Evolutionary conservation across 2,113 vertebrate genomes (phyloP).

Genomic region (Boulengeromyrus knoepffleri): DNA sequence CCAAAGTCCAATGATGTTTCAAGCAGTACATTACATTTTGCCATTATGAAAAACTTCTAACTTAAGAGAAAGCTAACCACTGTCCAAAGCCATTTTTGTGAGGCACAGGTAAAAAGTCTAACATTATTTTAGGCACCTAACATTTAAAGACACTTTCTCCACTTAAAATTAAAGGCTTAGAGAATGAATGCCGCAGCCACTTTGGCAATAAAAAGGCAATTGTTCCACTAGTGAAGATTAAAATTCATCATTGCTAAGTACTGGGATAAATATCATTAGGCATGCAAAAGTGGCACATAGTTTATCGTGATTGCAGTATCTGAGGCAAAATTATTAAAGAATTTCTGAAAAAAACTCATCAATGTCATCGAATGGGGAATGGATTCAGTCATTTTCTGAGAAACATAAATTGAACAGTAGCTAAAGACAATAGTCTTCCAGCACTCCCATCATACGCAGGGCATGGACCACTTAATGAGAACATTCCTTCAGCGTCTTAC

Average conservation of each 20-base stretch:
- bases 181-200: not conserved
- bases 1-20: slow-evolving; percentile 7
- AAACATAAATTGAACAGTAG: not conserved
- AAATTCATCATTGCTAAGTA: not conserved
- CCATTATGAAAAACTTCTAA: not conserved
- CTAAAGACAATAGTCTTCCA: not conserved
- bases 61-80: not conserved
- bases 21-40: not conserved
- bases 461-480: not conserved
- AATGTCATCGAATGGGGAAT: not conserved
- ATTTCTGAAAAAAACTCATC: not conserved
- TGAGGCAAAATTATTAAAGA: not conserved
- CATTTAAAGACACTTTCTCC: not conserved
- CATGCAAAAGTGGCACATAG: not conserved
- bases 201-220: not conserved
- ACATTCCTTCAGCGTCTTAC: not conserved
- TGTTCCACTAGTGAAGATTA: not conserved
- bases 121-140: not conserved
- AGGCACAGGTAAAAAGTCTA: not conserved
- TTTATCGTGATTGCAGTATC: not conserved
- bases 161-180: not conserved
- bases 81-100: not conserved
- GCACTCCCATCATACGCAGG: not conserved
- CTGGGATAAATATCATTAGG: not conserved
- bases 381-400: not conserved